Conservation (phyloP, 1,140 invertebrate species). For the Bombus pascuorum region DNA sequence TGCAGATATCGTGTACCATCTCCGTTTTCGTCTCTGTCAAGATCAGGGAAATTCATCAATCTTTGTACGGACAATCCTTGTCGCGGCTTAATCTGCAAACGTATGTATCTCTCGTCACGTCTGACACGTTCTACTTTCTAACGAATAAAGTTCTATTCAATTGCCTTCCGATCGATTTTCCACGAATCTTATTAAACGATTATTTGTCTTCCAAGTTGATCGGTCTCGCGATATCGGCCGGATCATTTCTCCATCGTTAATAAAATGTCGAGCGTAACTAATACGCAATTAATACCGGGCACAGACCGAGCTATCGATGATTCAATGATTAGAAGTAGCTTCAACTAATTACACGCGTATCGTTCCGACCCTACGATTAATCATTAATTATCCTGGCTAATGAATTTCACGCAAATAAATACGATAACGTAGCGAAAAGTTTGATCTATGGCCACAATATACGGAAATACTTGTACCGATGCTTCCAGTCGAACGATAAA, state of each 20-base stretch:
- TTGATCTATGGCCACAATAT: not conserved
- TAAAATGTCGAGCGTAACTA: not conserved
- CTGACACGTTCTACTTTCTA: not conserved
- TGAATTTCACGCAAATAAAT: conserved; percentile 31
- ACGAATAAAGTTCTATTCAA: not conserved
- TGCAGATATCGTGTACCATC: not conserved
- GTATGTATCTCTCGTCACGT: not conserved
- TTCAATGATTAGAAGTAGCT: conserved; percentile 33
- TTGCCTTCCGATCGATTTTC: not conserved
- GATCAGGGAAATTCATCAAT: conserved; percentile 36
- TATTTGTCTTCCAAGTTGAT: not conserved
- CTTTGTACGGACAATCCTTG: not conserved
- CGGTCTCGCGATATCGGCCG: not conserved
- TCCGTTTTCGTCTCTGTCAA: not conserved
- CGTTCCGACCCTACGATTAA: not conserved
- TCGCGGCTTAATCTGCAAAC: not conserved
- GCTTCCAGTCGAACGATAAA: not conserved
- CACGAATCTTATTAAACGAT: not conserved
- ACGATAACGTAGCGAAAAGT: conserved; percentile 9
- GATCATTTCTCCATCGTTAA: not conserved
- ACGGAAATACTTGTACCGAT: not conserved
- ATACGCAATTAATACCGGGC: conserved; percentile 3
- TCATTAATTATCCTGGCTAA: conserved; percentile 32
- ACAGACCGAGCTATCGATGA: not conserved
- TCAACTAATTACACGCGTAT: conserved; percentile 4